Conservation (phyloP, 2,797 vertebrate genomes). For the Pangasius sanitwongsei region DNA sequence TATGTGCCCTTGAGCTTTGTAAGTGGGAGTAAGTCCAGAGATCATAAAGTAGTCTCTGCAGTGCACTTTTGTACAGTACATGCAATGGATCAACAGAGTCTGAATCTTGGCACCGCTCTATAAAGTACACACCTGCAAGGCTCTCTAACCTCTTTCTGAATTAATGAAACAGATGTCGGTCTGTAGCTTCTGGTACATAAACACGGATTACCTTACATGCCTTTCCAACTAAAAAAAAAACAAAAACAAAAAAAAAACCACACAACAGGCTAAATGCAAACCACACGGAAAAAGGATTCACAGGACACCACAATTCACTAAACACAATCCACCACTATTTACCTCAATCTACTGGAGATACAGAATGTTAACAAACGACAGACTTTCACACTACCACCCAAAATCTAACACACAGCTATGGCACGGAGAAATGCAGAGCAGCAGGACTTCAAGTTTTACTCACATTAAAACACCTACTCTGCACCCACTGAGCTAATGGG, state of each 20-base stretch:
- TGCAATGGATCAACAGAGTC: constrained; percentile 46
- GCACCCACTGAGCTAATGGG: constrained; percentile 37
- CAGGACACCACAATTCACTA: neutral
- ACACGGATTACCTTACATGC: constrained; percentile 21
- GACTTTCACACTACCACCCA: constrained; percentile 21
- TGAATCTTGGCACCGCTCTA: constrained; percentile 37
- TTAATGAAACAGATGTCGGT: constrained; percentile 76
- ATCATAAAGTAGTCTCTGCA: constrained; percentile 50
- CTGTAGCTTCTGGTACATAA: constrained; percentile 20
- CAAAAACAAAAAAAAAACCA: no score
- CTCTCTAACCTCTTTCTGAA: constrained; percentile 68
- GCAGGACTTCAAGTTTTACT: constrained; percentile 38
- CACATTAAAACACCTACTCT: constrained; percentile 38
- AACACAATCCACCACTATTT: neutral
- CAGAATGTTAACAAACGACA: constrained; percentile 15
- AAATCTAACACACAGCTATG: constrained; percentile 20
- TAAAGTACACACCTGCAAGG: constrained; percentile 32
- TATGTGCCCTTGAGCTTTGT: constrained; percentile 52
- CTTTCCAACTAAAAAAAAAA: constrained; percentile 6
- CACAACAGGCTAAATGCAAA: neutral
- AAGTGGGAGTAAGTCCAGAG: constrained; percentile 41
- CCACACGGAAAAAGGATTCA: neutral
- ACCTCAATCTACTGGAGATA: neutral
- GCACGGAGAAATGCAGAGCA: constrained; percentile 25
- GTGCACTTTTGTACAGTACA: constrained; percentile 35